Conservation (phyloP, 2,888 invertebrate species). For the Acronicta alni region DNA sequence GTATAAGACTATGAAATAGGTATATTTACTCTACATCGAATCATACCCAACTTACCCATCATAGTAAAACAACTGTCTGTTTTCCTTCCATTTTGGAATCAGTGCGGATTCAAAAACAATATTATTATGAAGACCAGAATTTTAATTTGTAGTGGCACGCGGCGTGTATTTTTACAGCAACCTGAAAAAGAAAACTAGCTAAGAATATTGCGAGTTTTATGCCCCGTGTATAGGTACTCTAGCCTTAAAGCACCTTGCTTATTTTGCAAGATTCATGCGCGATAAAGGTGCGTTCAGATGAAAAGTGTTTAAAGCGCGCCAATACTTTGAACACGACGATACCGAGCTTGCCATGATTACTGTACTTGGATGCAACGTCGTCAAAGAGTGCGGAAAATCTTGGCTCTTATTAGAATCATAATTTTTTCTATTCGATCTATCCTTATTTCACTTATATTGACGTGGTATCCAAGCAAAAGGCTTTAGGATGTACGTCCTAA, state of each 20-base stretch:
- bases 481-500: too few species aligned
- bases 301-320: too few species aligned
- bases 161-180: conserved; percentile 12
- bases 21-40: too few species aligned
- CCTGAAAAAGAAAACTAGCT: conserved; percentile 19
- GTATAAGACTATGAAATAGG: too few species aligned
- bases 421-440: too few species aligned
- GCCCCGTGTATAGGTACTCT: conserved; percentile 2
- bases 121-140: conserved; percentile 24
- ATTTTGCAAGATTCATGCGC: conserved; percentile 20
- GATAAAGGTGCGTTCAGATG: conserved; percentile 10
- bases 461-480: too few species aligned
- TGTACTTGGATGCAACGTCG: too few species aligned
- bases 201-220: conserved; percentile 17
- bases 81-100: conserved; percentile 25
- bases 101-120: conserved; percentile 15
- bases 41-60: not conserved
- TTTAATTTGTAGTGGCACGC: conserved; percentile 3
- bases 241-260: conserved; percentile 13
- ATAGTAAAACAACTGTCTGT: conserved; percentile 9
- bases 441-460: too few species aligned
- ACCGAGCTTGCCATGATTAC: too few species aligned
- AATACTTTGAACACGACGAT: not conserved
- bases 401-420: too few species aligned
- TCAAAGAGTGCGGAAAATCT: too few species aligned